phyloP scores from a whole-genome alignment of 2,797 vertebrate genomes.

The Aplochiton taeniatus region DNA sequence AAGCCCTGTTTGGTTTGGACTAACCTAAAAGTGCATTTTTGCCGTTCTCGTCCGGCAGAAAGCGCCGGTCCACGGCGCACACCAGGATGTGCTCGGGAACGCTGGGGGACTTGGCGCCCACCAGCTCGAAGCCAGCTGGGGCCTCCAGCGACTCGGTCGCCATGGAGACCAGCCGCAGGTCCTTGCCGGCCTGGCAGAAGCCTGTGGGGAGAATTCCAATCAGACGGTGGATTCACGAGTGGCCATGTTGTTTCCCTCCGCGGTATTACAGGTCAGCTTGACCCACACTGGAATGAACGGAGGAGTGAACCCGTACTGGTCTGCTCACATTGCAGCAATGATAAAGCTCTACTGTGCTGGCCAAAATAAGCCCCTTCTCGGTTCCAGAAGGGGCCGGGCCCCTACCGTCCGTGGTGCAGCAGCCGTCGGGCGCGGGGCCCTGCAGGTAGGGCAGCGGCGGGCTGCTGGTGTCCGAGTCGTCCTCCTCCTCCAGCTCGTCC shows the following conservation, averaged over 20 bases:
- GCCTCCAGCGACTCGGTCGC: constrained; percentile 90
- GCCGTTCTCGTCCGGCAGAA: constrained; percentile 96
- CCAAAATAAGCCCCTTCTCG: not conserved
- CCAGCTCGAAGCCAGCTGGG: constrained; percentile 91
- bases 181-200: constrained; percentile 98
- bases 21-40: constrained; percentile 99
- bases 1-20: constrained; percentile 46
- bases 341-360: too few species aligned
- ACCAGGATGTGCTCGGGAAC: constrained; percentile 94
- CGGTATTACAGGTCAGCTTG: too few species aligned
- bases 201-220: constrained; percentile 69
- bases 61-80: constrained; percentile 94
- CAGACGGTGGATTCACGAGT: constrained; percentile 10
- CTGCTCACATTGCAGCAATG: too few species aligned
- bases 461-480: constrained; percentile 91
- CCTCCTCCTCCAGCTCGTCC: constrained; percentile 91
- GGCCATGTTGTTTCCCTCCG: not conserved
- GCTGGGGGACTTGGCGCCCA: constrained; percentile 94
- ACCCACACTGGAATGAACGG: too few species aligned
- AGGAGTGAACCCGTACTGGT: too few species aligned
- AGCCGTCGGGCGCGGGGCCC: constrained; percentile 90
- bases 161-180: constrained; percentile 92
- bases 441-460: constrained; percentile 93
- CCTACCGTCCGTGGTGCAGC: constrained; percentile 93
- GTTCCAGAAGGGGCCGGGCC: not conserved